Evolutionary conservation across 2,888 invertebrate species (phyloP).

Genomic region (Drosophila nigritarsus): DNA sequence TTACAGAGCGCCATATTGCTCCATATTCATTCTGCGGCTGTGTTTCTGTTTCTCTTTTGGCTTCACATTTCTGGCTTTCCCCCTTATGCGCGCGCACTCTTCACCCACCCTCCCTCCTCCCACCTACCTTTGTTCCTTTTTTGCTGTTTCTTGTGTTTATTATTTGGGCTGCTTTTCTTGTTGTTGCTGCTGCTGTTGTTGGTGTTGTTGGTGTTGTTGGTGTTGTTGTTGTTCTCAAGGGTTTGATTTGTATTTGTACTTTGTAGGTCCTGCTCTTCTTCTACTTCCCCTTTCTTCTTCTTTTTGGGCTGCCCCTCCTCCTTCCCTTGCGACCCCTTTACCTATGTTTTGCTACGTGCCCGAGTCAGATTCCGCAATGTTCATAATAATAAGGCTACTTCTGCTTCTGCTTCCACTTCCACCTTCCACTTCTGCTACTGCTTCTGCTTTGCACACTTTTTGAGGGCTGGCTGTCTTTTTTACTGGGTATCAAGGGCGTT

Average conservation of each 20-base stretch:
- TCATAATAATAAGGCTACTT: constrained; percentile 82
- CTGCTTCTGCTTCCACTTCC: constrained; percentile 23
- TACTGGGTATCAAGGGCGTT: constrained; percentile 84
- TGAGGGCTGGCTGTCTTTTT: constrained; percentile 79
- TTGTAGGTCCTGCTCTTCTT: constrained; percentile 60
- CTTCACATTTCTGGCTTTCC: constrained; percentile 38
- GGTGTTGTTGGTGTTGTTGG: constrained; percentile 50
- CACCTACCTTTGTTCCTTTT: not conserved
- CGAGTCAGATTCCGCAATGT: constrained; percentile 63
- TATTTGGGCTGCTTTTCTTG: constrained; percentile 64
- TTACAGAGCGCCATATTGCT: constrained; percentile 74
- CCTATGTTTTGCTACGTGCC: constrained; percentile 72
- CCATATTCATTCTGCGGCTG: constrained; percentile 32
- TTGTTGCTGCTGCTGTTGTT: constrained; percentile 14
- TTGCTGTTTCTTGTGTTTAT: constrained; percentile 59
- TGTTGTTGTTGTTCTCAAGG: constrained; percentile 68
- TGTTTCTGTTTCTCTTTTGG: constrained; percentile 42
- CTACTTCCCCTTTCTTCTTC: constrained; percentile 41
- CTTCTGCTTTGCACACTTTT: constrained; percentile 57
- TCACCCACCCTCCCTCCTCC: not conserved
- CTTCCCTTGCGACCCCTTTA: constrained; percentile 6
- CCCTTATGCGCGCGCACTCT: constrained; percentile 36
- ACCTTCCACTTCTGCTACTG: constrained; percentile 46
- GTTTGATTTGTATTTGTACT: constrained; percentile 77
- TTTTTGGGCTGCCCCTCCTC: constrained; percentile 36